phyloP scores from a whole-genome alignment of 2,113 vertebrate genomes.

The Globicephala melas region DNA sequence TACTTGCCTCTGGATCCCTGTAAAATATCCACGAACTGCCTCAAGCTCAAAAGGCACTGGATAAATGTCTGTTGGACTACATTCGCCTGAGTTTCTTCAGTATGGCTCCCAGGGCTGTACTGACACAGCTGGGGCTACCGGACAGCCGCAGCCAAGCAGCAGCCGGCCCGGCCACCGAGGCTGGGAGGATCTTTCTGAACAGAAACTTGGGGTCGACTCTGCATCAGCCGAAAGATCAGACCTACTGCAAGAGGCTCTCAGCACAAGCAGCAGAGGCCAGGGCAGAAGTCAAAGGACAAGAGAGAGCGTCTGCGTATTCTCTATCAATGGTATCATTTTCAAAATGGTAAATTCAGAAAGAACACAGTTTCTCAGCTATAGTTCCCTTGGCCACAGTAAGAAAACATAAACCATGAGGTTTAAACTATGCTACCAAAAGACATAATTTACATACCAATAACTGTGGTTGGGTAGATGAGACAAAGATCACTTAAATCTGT shows the following conservation, averaged over 20 bases:
- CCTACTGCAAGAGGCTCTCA: not conserved
- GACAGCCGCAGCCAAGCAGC: not conserved
- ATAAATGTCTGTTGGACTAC: not conserved
- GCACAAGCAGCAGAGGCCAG: not conserved
- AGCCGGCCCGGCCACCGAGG: not conserved
- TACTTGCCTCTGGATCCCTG: not conserved
- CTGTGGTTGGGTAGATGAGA: not conserved
- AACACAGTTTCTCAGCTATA: not conserved
- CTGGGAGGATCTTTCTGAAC: not conserved
- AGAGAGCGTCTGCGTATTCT: not conserved
- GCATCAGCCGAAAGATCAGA: not conserved
- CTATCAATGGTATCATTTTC: not conserved
- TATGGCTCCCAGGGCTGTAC: not conserved
- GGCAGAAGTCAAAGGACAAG: slow-evolving; percentile 8
- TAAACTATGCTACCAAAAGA: not conserved
- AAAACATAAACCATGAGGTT: not conserved
- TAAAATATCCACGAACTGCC: slow-evolving; percentile 21
- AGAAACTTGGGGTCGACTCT: slow-evolving; percentile 7
- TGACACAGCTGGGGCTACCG: not conserved
- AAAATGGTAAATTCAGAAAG: slow-evolving; percentile 7
- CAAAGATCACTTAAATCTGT: not conserved
- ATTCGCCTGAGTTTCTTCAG: not conserved
- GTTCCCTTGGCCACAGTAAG: not conserved
- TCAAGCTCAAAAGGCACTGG: slow-evolving; percentile 6
- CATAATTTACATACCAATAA: not conserved